A percentile compares a stretch with the other conserved stretches of the same genome.
These are phyloP conservation scores for Oryzias sinensis DNA, from an alignment of 2,797 vertebrate species.

Conservation along the genomic window DNA sequence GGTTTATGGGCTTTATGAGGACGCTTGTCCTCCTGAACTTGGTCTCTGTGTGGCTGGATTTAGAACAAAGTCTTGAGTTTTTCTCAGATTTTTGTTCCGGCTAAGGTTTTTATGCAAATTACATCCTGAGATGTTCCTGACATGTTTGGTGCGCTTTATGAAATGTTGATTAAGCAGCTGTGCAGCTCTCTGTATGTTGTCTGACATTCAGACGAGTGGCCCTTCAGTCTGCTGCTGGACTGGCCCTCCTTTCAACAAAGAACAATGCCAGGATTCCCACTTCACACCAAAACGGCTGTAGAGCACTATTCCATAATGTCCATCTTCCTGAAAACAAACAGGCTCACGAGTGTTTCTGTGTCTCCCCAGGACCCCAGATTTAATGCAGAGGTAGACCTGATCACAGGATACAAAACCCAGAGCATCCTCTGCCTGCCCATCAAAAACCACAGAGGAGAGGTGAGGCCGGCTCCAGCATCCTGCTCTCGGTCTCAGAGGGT, in stretches of 20 bases:
- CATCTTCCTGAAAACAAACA: neutral
- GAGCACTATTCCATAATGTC: neutral
- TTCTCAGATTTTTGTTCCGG: too few relatives aligned
- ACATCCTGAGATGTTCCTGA: neutral
- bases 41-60: neutral
- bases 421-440: constrained; percentile 98
- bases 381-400: constrained; percentile 95
- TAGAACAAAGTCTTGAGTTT: too few relatives aligned
- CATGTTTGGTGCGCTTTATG: neutral
- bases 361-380: constrained; percentile 88
- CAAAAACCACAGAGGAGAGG: constrained; percentile 96
- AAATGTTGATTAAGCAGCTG: neutral
- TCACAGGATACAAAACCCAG: constrained; percentile 96
- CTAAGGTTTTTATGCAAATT: constrained; percentile 21
- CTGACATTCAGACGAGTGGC: constrained; percentile 2
- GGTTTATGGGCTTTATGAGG: too few relatives aligned
- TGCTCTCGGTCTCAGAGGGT: too few relatives aligned
- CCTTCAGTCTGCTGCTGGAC: too few relatives aligned
- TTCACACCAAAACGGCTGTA: too few relatives aligned
- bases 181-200: neutral
- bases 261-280: too few relatives aligned
- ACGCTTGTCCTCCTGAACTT: neutral
- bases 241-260: too few relatives aligned
- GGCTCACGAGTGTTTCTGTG: neutral
- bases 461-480: constrained; percentile 50